Evolutionary conservation across 2,888 invertebrate genomes (phyloP), one percentile per base, ranked within the genome.

Genomic region (Noctua janthina): DNA sequence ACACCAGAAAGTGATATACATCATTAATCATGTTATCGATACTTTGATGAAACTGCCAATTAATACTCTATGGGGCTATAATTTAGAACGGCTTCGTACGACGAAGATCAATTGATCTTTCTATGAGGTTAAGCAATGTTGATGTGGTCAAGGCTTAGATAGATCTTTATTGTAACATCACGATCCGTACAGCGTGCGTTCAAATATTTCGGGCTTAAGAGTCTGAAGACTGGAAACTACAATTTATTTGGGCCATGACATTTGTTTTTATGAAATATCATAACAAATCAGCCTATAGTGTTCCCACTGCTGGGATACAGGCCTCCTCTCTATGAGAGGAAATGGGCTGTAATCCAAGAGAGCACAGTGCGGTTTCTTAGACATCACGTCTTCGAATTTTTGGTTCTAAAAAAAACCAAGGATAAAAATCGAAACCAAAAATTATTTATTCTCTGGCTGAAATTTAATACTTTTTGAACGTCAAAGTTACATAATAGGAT

Each of bases 21-120:
- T 62, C 54, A 81, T 85, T 62, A 54, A 78, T 81, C 81, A 78
- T 78, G 49, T 46, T 85, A 78, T 85, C 85, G 85, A 84, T 84
- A 84, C 54, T 75, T 82, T 74, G 54, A 76, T 67, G 66, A 76
- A 81, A 82, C 59, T 78, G 70, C 85, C 54, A 73, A 81, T 78
- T 81, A 85, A 85, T 85, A 81, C 66, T 72, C 29, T 76, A 80
- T 84, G 85, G 81, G 76, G 56, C 64, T 76, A 72, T 72, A 46
- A 51, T 76, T 84, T 84, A 84, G 85, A 84, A 67, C 20, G 84
- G 75, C 54, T 73, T 35, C 39, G 46, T 64, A 74, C 67, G 54
- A 62, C 59, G 59, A 74, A 85, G 74, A 81, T 78, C 75, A 73
- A 78, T 85, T 29, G 59, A 78, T 81, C n/a, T 66, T 13, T 54